phyloP scores from a whole-genome alignment of 2,113 vertebrate genomes.

The Salvelinus alpinus region DNA sequence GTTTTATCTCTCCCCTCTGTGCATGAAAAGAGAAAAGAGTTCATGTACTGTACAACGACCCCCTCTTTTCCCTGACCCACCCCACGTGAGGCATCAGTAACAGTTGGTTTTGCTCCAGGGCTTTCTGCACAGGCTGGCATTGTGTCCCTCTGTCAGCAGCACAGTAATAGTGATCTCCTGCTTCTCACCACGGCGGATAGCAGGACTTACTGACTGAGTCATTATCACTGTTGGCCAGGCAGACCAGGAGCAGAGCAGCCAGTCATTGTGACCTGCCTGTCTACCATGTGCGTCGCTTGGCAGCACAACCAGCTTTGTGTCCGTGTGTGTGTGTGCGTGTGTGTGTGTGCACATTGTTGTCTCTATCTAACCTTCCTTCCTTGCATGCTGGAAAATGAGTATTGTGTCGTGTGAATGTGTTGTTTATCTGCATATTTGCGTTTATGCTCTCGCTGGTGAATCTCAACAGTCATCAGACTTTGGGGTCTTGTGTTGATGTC shows the following conservation, averaged over 20 bases:
- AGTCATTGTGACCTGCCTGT: background rate
- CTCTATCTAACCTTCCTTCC: background rate
- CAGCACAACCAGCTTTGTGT: slow-evolving; percentile 11
- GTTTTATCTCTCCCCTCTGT: too few relatives aligned
- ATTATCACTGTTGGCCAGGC: slow-evolving; percentile 36
- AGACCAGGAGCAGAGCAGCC: slow-evolving; percentile 25
- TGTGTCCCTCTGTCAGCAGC: slow-evolving; percentile 25
- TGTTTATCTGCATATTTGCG: background rate
- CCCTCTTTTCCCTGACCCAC: slow-evolving; percentile 1
- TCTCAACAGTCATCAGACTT: slow-evolving; percentile 11
- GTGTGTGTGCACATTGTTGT: background rate
- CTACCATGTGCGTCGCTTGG: slow-evolving; percentile 23
- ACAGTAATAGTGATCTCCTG: slow-evolving; percentile 33
- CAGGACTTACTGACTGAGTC: slow-evolving; percentile 12
- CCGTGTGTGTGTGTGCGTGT: background rate
- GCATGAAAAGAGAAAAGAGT: too few relatives aligned
- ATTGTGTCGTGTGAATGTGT: background rate
- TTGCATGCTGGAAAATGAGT: too few relatives aligned
- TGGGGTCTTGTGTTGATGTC: slow-evolving; percentile 39
- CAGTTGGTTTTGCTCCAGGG: slow-evolving; percentile 29
- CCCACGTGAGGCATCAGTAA: slow-evolving; percentile 31
- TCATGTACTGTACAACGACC: too few relatives aligned
- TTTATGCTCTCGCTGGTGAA: background rate
- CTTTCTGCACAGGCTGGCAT: slow-evolving; percentile 44
- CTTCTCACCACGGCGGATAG: slow-evolving; percentile 43